phyloP scores from a whole-genome alignment of 2,113 vertebrate genomes.

The Setophaga petechia region DNA sequence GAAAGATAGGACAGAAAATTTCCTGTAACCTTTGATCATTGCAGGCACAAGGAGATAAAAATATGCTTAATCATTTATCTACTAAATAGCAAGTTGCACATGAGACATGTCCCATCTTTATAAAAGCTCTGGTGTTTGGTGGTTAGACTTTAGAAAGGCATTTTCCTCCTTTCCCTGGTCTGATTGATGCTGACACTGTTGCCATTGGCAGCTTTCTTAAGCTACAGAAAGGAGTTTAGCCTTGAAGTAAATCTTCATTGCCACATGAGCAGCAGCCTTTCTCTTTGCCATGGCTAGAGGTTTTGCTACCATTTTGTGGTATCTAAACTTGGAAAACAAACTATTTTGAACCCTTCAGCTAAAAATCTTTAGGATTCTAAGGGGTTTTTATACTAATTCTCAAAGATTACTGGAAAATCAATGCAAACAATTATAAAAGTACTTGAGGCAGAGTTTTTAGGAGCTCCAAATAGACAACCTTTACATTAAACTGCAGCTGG shows the following conservation, averaged over 20 bases:
- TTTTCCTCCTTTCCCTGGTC: not conserved
- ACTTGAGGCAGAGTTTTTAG: not conserved
- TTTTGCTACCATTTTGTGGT: not conserved
- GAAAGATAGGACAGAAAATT: not conserved
- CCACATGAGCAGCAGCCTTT: not conserved
- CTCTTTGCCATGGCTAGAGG: not conserved
- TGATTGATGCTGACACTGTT: not conserved
- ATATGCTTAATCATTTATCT: not conserved
- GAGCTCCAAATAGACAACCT: not conserved
- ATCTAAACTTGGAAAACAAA: not conserved
- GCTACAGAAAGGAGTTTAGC: not conserved
- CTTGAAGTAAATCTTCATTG: not conserved
- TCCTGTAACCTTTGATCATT: not conserved
- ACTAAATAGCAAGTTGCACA: not conserved
- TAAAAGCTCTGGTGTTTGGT: not conserved
- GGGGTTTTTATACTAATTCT: not conserved
- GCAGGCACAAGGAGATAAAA: not conserved
- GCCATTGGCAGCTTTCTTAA: not conserved
- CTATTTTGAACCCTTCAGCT: not conserved
- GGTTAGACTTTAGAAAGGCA: not conserved
- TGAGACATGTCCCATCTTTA: not conserved
- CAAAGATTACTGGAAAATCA: not conserved
- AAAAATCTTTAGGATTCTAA: not conserved
- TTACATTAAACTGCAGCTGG: conserved; percentile 20
- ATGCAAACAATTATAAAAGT: not conserved